A percentile compares a stretch with the other conserved stretches of the same genome.
Evolutionary conservation across 2,797 vertebrate species (phyloP).

Genomic region (Sebastes diaconus): DNA sequence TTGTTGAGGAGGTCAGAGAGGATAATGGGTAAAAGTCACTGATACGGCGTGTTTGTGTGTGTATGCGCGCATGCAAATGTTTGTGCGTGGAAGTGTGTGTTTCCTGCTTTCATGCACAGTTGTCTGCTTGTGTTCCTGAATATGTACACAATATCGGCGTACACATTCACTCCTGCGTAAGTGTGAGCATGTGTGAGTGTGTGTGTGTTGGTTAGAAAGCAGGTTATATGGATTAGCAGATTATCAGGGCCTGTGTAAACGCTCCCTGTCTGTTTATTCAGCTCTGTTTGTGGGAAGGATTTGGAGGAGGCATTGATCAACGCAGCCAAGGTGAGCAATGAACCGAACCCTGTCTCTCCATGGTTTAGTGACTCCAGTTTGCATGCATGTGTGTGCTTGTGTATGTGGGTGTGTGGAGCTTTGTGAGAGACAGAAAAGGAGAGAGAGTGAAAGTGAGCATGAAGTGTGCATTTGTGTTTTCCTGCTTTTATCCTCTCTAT

Average conservation of each 20-base stretch:
- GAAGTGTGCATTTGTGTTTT: constrained; percentile 31
- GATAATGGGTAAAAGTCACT: constrained; percentile 72
- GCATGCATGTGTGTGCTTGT: constrained; percentile 16
- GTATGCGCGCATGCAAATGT: constrained; percentile 16
- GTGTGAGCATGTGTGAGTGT: background rate
- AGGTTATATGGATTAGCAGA: constrained; percentile 84
- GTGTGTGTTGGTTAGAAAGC: constrained; percentile 67
- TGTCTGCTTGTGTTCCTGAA: constrained; percentile 24
- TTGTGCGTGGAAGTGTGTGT: constrained; percentile 30
- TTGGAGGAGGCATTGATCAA: constrained; percentile 84
- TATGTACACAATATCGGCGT: constrained; percentile 20
- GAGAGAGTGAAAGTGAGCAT: constrained; percentile 39
- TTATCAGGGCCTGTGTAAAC: constrained; percentile 82
- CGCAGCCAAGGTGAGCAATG: constrained; percentile 81
- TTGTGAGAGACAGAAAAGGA: constrained; percentile 10
- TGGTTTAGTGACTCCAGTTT: constrained; percentile 65
- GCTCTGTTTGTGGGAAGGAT: constrained; percentile 86
- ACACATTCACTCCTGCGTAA: constrained; percentile 28
- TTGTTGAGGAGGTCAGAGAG: constrained; percentile 70
- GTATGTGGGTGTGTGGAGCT: constrained; percentile 9
- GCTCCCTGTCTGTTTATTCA: constrained; percentile 82
- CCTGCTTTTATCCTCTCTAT: constrained; percentile 37
- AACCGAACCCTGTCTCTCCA: constrained; percentile 73
- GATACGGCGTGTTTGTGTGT: constrained; percentile 29
- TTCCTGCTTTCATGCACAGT: constrained; percentile 14